Evolutionary conservation across 53 echinoderm and acorn worm species (phyloP).

Genomic region (Mesocentrotus franciscanus): DNA sequence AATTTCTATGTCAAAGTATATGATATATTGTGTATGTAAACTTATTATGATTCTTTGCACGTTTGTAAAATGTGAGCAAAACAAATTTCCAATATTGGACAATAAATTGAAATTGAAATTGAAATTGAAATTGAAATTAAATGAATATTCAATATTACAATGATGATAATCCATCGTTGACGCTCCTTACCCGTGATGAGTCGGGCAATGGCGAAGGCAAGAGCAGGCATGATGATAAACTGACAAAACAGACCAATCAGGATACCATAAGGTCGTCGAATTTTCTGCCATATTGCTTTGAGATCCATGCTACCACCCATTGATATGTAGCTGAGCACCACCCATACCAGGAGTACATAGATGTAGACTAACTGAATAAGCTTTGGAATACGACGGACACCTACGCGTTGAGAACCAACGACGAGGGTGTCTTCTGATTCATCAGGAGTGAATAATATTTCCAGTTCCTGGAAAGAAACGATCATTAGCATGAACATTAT

Average conservation of each 20-base stretch:
- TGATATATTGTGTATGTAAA: too few relatives aligned
- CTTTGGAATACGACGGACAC: slow-evolving; percentile 35
- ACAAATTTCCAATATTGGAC: too few relatives aligned
- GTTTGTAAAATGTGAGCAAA: too few relatives aligned
- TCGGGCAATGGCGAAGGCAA: slow-evolving; percentile 77
- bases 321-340: slow-evolving; percentile 74
- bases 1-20: too few relatives aligned
- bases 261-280: slow-evolving; percentile 77
- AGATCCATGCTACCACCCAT: slow-evolving; percentile 79
- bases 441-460: slow-evolving; percentile 32
- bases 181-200: slow-evolving; percentile 36
- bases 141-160: too few relatives aligned
- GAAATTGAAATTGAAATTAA: too few relatives aligned
- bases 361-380: slow-evolving; percentile 45
- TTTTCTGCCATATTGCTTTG: slow-evolving; percentile 67
- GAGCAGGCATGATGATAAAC: slow-evolving; percentile 89
- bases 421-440: background rate
- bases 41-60: too few relatives aligned
- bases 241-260: slow-evolving; percentile 90
- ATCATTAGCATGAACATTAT: background rate
- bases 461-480: slow-evolving; percentile 1
- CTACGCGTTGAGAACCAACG: slow-evolving; percentile 34
- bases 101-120: too few relatives aligned
- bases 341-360: slow-evolving; percentile 73
- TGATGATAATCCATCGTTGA: too few relatives aligned